phyloP scores from a whole-genome alignment of 2,113 vertebrate species.

The Merops nubicus region DNA sequence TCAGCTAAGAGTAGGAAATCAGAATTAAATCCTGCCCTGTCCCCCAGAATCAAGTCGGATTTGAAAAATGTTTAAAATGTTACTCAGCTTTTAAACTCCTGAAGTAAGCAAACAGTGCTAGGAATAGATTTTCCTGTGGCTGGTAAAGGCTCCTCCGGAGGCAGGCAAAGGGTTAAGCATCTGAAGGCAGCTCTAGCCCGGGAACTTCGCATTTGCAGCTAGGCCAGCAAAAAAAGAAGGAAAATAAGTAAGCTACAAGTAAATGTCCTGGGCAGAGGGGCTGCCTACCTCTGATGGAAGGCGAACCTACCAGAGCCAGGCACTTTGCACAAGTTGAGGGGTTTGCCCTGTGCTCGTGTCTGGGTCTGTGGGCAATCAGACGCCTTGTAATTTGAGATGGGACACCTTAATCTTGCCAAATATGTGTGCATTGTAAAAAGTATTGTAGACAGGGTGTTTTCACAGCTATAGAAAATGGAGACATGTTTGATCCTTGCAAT shows the following conservation, averaged over 20 bases:
- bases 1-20: background rate
- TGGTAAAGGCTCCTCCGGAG: background rate
- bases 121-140: background rate
- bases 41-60: background rate
- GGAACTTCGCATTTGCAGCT: background rate
- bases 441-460: background rate
- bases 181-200: background rate
- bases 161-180: constrained; percentile 68
- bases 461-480: constrained; percentile 10
- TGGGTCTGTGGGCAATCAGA: constrained; percentile 67
- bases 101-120: background rate
- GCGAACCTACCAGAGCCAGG: background rate
- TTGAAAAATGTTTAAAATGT: constrained; percentile 13
- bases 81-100: constrained; percentile 25
- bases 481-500: background rate
- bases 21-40: background rate
- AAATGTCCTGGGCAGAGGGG: background rate
- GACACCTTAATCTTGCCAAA: constrained; percentile 80
- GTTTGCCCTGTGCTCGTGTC: constrained; percentile 24
- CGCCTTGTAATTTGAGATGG: constrained; percentile 75
- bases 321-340: background rate
- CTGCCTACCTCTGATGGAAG: background rate
- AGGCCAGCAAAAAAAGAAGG: no score
- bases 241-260: background rate
- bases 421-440: constrained; percentile 50